Evolutionary conservation across 2,113 vertebrate genomes (phyloP).

Genomic region (Tinamus guttatus): DNA sequence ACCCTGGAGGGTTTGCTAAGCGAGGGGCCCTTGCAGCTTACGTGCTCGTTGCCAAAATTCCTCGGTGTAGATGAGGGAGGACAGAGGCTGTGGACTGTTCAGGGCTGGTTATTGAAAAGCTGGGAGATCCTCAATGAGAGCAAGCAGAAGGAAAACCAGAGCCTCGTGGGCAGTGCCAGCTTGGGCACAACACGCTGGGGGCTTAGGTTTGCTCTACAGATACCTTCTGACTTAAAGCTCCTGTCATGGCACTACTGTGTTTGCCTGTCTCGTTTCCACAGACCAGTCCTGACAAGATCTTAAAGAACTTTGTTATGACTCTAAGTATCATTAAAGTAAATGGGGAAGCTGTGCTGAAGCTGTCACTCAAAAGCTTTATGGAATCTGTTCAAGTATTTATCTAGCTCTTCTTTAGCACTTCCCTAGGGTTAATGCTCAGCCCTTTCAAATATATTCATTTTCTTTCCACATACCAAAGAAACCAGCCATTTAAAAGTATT

Average conservation of each 20-base stretch:
- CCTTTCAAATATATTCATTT: conserved; percentile 45
- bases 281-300: not conserved
- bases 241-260: not conserved
- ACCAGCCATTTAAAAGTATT: conserved; percentile 34
- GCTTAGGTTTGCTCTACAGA: not conserved
- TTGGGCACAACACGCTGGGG: not conserved
- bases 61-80: not conserved
- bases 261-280: not conserved
- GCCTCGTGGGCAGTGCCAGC: not conserved
- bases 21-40: not conserved
- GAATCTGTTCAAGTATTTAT: conserved; percentile 11
- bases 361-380: not conserved
- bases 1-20: not conserved
- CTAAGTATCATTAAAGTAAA: not conserved
- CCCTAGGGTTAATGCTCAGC: conserved; percentile 30
- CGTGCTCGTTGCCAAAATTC: not conserved
- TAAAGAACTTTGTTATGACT: not conserved
- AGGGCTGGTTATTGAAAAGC: not conserved
- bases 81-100: not conserved
- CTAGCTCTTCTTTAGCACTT: not conserved
- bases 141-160: conserved; percentile 16
- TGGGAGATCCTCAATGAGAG: not conserved
- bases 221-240: not conserved
- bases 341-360: not conserved
- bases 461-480: conserved; percentile 48